A percentile compares a stretch with the other conserved stretches of the same genome.
Evolutionary conservation across 2,113 vertebrate genomes (phyloP).

Genomic region (Pan troglodytes): NHGRI_mPanTro3-v2.1_pri NC_072413.2:56361001-56361500

Average conservation of each 20-base stretch:
- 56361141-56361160: neutral
- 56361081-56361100: conserved; percentile 74
- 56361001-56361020: too few species aligned
- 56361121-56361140: neutral
- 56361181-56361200: neutral
- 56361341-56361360: neutral
- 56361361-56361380: neutral
- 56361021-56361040: too few species aligned
- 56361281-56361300: neutral
- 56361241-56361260: neutral
- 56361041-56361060: too few species aligned
- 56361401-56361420: neutral
- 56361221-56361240: neutral
- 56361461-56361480: neutral
- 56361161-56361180: neutral
- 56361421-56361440: neutral
- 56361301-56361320: neutral
- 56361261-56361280: neutral
- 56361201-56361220: neutral
- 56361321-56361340: neutral
- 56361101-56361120: conserved; percentile 21
- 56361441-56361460: conserved; percentile 20
- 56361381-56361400: neutral
- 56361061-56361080: too few species aligned
- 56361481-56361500: neutral